Conservation (phyloP, 2,888 invertebrate species). For the Neoascia interrupta region DNA sequence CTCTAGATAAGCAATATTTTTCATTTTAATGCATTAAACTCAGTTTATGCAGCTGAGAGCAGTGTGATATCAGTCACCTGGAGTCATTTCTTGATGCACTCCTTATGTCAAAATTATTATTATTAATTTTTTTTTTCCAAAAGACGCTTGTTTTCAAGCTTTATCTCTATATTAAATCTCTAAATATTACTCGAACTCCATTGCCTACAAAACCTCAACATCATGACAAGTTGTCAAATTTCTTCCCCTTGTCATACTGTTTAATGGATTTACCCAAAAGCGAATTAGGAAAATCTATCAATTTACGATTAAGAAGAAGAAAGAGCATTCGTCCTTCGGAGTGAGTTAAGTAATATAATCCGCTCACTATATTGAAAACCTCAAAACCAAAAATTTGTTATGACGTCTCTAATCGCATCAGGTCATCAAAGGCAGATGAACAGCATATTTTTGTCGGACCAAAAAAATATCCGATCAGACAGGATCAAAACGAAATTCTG, state of each 20-base stretch:
- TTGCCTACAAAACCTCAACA: no score
- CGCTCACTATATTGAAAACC: slow-evolving; percentile 33
- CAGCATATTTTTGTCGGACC: neutral
- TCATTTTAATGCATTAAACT: no score
- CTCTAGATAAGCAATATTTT: no score
- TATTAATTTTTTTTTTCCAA: no score
- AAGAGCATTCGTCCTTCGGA: slow-evolving; percentile 62
- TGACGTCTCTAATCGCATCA: slow-evolving; percentile 51
- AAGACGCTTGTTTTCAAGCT: no score
- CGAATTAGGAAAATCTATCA: slow-evolving; percentile 38
- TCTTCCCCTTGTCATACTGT: slow-evolving; percentile 20
- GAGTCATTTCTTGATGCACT: no score
- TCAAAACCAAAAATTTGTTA: slow-evolving; percentile 12
- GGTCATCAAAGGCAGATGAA: slow-evolving; percentile 6
- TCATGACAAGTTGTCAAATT: slow-evolving; percentile 54
- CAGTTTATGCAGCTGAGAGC: no score
- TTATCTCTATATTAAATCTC: no score
- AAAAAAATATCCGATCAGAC: slow-evolving; percentile 38
- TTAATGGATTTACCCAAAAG: slow-evolving; percentile 25
- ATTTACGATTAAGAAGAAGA: slow-evolving; percentile 22
- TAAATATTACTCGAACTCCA: no score
- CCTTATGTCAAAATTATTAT: no score
- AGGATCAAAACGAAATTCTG: slow-evolving; percentile 19
- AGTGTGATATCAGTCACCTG: no score
- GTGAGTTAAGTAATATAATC: slow-evolving; percentile 45